Evolutionary conservation across 2,888 invertebrate genomes (phyloP).

Genomic region (Gasteruption jaculator): DNA sequence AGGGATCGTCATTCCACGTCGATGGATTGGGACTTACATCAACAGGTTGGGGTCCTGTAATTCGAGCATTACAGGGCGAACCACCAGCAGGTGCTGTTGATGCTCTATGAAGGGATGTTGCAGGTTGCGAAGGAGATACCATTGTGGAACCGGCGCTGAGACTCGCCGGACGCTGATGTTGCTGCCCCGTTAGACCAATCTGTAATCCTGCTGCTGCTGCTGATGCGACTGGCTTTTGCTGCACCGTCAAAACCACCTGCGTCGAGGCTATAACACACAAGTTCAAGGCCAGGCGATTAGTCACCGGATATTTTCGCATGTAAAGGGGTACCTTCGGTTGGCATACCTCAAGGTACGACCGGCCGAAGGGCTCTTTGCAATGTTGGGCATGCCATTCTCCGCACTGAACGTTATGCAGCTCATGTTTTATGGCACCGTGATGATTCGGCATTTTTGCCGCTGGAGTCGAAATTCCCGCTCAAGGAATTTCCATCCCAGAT

Average conservation of each 20-base stretch:
- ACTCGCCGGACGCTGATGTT: conserved; percentile 50
- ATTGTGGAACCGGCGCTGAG: conserved; percentile 43
- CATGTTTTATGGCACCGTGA: no score
- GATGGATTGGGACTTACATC: conserved; percentile 64
- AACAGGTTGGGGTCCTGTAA: conserved; percentile 82
- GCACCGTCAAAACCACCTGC: conserved; percentile 67
- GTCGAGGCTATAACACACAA: conserved; percentile 58
- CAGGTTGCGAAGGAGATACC: conserved; percentile 33
- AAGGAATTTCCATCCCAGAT: no score
- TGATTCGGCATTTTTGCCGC: no score
- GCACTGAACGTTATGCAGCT: no score
- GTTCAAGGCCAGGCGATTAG: conserved; percentile 31
- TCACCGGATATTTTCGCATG: conserved; percentile 28
- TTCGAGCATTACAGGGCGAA: conserved; percentile 62
- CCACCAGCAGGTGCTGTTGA: conserved; percentile 50
- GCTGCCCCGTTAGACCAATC: conserved; percentile 52
- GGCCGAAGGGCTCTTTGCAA: no score
- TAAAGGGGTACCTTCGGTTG: no score
- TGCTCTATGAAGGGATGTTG: conserved; percentile 47
- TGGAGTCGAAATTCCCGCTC: no score
- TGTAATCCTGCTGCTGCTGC: conserved; percentile 36
- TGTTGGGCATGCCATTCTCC: no score
- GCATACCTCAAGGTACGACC: no score
- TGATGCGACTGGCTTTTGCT: conserved; percentile 54
- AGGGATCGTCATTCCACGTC: conserved; percentile 4